Evolutionary conservation across 2,888 invertebrate species (phyloP), one percentile per base, ranked within the genome.

Genomic region (Phaedon cochleariae): DNA sequence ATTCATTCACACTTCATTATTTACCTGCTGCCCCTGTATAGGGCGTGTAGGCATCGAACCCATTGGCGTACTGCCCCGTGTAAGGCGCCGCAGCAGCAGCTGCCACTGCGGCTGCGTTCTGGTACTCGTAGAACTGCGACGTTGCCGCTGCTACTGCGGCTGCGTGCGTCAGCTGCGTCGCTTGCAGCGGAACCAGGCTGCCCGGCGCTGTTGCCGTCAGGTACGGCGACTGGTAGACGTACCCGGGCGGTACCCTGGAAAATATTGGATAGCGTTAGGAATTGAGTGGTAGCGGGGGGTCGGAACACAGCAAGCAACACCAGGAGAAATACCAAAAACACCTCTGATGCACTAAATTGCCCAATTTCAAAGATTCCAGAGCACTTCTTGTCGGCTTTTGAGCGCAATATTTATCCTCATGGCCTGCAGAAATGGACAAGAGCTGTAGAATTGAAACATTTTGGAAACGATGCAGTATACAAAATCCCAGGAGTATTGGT

Each of bases 81-180:
- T 91, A 91, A 1, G 90, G 89, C 46, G 88, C 89, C 5, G 88
- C 88, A 5, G 80, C 80, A 20, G 80, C 80, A 46, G 92, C 92
- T 1, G 92, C 92, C 2, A 91, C 91, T 0, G 90, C 90, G 12
- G 90, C 90, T 6, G 85, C 86, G 29, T 85, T 86, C n/a, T 86
- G 88, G 76, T 88, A 89, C 78, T 93, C 93, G 83, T 93, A 93
- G 85, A 93, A 92, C 80, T 93, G 93, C 79, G 93, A 89, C 79
- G 93, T 92, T 76, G 91, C 90, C 54, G 87, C 86, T 0, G 92
- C 92, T 10, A 92, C 92, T 61, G 92, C 87, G 0, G 92, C 92
- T 7, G 92, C 92, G 0, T 92, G 92, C 79, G 91, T 91, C 76
- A 89, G 89, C 76, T 91, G 82, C 78, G 90, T 90, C 29, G 85